These are phyloP conservation scores for Antennarius maculatus DNA, from an alignment of 2,797 vertebrate genomes.

Conservation along the genomic window DNA sequence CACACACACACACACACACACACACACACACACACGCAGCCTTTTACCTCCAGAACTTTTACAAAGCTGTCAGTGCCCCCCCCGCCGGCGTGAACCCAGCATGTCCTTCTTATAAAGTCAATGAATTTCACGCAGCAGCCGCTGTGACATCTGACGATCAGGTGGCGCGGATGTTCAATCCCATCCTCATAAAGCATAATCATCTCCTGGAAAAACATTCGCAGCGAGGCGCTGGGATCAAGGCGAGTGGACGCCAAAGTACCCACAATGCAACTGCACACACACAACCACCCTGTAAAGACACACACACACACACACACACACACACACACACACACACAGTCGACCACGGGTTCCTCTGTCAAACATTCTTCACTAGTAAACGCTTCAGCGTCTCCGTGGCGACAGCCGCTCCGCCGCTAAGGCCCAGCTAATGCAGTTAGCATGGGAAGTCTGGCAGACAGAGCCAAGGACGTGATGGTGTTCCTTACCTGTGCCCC, in stretches of 20 bases:
- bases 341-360: conserved; percentile 12
- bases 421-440: conserved; percentile 69
- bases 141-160: conserved; percentile 62
- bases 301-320: conserved; percentile 18
- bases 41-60: conserved; percentile 69
- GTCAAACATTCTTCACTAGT: conserved; percentile 20
- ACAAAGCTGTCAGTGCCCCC: conserved; percentile 58
- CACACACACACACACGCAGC: conserved; percentile 44
- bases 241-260: conserved; percentile 24
- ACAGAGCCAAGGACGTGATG: conserved; percentile 38
- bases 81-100: conserved; percentile 58
- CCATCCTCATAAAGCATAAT: conserved; percentile 68
- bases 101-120: conserved; percentile 69
- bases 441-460: conserved; percentile 66
- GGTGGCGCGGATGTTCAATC: conserved; percentile 42
- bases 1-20: conserved; percentile 1
- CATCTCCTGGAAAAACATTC: conserved; percentile 61
- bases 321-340: conserved; percentile 11
- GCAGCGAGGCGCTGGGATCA: conserved; percentile 48
- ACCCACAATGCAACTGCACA: not conserved
- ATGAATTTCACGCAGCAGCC: conserved; percentile 73
- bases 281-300: not conserved
- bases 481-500: conserved; percentile 48
- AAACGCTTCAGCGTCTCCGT: conserved; percentile 55
- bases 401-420: conserved; percentile 68